Evolutionary conservation across 2,888 invertebrate species (phyloP).

Genomic region (Ceraclea dissimilis): DNA sequence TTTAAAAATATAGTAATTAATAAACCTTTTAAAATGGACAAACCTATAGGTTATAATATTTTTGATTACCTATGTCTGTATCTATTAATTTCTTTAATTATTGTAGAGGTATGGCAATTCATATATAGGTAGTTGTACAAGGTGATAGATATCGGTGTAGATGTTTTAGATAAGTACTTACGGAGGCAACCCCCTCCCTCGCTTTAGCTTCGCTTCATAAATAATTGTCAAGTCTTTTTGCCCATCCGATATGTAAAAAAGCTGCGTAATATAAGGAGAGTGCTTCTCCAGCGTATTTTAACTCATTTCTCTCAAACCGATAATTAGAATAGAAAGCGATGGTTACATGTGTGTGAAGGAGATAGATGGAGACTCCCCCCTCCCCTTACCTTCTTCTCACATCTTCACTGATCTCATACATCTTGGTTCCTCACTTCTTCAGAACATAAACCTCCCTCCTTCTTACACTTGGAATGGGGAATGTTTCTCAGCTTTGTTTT

Average conservation of each 20-base stretch:
- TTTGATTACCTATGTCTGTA: too few relatives aligned
- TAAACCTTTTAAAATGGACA: too few relatives aligned
- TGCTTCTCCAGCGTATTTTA: constrained; percentile 24
- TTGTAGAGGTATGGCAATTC: too few relatives aligned
- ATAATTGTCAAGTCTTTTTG: constrained; percentile 6
- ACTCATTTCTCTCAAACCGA: constrained; percentile 27
- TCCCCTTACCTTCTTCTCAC: neutral
- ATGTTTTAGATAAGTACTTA: too few relatives aligned
- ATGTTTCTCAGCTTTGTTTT: constrained; percentile 24
- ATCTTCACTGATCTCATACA: neutral
- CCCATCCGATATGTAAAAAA: constrained; percentile 22
- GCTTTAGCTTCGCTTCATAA: neutral
- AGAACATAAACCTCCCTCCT: constrained; percentile 1
- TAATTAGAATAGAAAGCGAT: constrained; percentile 27
- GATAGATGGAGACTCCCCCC: constrained; percentile 15
- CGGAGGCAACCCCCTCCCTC: too few relatives aligned
- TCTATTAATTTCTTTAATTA: too few relatives aligned
- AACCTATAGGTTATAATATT: too few relatives aligned
- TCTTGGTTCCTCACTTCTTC: neutral
- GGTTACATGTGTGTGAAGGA: constrained; percentile 18
- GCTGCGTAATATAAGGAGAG: constrained; percentile 20
- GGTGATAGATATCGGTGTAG: too few relatives aligned
- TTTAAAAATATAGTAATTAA: too few relatives aligned
- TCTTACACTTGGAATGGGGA: neutral
- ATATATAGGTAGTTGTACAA: too few relatives aligned